phyloP scores from a whole-genome alignment of 2,797 vertebrate species.

The Zenarchopterus dispar region DNA sequence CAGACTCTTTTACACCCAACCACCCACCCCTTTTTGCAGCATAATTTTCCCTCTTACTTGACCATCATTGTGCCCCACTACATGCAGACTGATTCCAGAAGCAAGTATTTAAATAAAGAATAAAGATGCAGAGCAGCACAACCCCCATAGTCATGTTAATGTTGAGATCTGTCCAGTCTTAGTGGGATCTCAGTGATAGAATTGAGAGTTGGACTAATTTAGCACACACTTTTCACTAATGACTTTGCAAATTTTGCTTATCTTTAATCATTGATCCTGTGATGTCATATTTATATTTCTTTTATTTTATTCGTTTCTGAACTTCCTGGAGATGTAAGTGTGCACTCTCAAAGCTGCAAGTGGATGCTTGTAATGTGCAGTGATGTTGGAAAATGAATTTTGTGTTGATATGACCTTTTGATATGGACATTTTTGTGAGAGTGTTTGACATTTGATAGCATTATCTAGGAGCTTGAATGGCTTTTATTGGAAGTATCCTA shows the following conservation, averaged over 20 bases:
- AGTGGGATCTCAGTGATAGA: neutral
- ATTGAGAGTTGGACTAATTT: slow-evolving; percentile 9
- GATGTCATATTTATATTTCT: slow-evolving; percentile 21
- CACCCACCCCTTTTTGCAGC: slow-evolving; percentile 17
- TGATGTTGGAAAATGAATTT: slow-evolving; percentile 64
- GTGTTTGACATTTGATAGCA: slow-evolving; percentile 61
- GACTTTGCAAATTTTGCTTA: slow-evolving; percentile 6
- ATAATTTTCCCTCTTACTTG: neutral
- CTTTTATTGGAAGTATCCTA: slow-evolving; percentile 10
- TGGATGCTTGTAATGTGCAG: slow-evolving; percentile 17
- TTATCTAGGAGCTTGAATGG: slow-evolving; percentile 25
- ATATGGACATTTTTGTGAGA: slow-evolving; percentile 46
- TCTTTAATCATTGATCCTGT: slow-evolving; percentile 22
- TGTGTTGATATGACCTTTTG: slow-evolving; percentile 64
- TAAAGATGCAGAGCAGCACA: slow-evolving; percentile 28
- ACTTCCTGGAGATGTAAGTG: slow-evolving; percentile 6
- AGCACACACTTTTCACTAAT: neutral
- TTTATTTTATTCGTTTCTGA: slow-evolving; percentile 18
- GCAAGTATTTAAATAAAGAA: neutral
- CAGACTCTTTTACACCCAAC: slow-evolving; percentile 8
- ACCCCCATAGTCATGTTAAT: slow-evolving; percentile 33
- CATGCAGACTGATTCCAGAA: slow-evolving; percentile 6
- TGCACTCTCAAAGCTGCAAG: slow-evolving; percentile 14
- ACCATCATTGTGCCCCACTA: neutral
- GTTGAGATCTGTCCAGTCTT: slow-evolving; percentile 26